Base-by-base conservation (phyloP, 1,140 invertebrate genomes). In the Bombus polaris region DNA sequence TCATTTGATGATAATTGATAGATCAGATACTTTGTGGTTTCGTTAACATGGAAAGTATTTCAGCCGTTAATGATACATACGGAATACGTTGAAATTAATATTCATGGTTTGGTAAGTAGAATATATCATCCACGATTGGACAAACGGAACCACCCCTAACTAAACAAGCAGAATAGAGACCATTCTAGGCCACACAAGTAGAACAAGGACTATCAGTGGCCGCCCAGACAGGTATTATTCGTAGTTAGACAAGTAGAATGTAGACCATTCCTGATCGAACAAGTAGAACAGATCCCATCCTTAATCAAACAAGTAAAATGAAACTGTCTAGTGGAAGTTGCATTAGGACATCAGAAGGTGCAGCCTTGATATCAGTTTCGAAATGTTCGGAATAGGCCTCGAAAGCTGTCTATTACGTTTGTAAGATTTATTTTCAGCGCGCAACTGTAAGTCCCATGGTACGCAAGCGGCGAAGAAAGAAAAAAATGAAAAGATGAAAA, bases 181-280 rank as follows among this genome's bases (percentile, higher is more conserved):
- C 3, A 35, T 66, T 79, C 42, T 15, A 35, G 62, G 39, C 8
- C 37, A 35, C 10, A 9, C 62, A 68, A 66, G 62, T 78, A 35
- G 62, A 79, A 79, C 42, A 79, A 9, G 77, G 25, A 32, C 18
- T 13, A 42, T 78, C 39, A 47, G 35, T 68, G 28, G 59, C 18
- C 57, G 57, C 25, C 25, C 39, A 66, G 62, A 66, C 35, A 13
- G 42, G 13, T 47, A 47, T 79, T 68, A 66, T 15, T 44, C 32
- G 10, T 44, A 35, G 62, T 79, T 44, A 9, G 25, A 79, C 76
- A 42, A 65, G 76, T 44, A 32, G 76, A 78, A 65, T 53, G 12
- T n/a, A 28, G n/a, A 66, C 2, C 39, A 42, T 66, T 25, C 3
- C 62, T 32, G 18, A 79, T 66, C 42, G 39, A 25, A 66, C 39